Evolutionary conservation across 2,888 invertebrate species (phyloP).

Genomic region (Drosophila lutescens): DNA sequence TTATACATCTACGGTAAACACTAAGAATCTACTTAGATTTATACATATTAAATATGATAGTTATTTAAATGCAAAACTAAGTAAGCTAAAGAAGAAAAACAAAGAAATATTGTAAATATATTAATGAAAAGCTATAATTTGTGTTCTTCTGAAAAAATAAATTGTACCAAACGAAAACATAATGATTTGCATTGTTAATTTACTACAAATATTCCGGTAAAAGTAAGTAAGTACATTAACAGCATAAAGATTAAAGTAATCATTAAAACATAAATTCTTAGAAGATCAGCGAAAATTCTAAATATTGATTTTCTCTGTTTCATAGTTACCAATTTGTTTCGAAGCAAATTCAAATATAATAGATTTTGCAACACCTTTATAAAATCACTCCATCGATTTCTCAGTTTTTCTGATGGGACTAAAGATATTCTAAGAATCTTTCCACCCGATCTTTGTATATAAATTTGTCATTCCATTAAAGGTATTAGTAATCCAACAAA

Average conservation of each 20-base stretch:
- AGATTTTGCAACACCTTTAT: background rate
- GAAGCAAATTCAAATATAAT: background rate
- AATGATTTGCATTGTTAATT: background rate
- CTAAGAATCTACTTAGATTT: conserved; percentile 33
- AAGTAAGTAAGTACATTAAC: background rate
- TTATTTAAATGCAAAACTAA: conserved; percentile 46
- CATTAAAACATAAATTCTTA: too few relatives aligned
- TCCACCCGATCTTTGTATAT: background rate
- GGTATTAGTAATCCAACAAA: conserved; percentile 18
- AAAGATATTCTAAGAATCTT: background rate
- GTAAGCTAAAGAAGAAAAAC: conserved; percentile 15
- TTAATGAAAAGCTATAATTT: conserved; percentile 45
- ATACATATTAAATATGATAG: conserved; percentile 60
- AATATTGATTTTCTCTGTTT: too few relatives aligned
- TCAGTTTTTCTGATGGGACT: background rate
- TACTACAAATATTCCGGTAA: too few relatives aligned
- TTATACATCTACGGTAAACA: conserved; percentile 55
- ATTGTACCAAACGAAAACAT: conserved; percentile 27
- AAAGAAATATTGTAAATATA: conserved; percentile 49
- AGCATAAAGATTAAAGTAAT: background rate
- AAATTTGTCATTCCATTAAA: conserved; percentile 32
- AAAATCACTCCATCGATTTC: background rate
- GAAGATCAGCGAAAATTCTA: background rate
- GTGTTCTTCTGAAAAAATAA: conserved; percentile 35
- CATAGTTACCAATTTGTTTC: too few relatives aligned